Conservation (phyloP, 2,888 invertebrate genomes). For the Macaria liturata region DNA sequence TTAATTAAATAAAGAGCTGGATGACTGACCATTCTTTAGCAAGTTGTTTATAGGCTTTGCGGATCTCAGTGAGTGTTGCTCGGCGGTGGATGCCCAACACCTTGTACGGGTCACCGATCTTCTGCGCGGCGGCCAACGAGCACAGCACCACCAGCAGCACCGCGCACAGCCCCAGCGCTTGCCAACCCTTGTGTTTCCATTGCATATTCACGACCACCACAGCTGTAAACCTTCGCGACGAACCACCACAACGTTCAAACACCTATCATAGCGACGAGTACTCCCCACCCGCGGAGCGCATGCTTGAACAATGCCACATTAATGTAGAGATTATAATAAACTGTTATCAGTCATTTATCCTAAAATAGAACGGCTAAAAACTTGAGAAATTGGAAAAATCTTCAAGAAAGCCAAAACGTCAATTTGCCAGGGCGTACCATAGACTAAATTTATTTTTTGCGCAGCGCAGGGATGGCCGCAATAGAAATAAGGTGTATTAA, state of each 20-base stretch:
- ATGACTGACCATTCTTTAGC: slow-evolving; percentile 93
- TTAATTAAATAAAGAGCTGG: no score
- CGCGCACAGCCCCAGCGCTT: slow-evolving; percentile 64
- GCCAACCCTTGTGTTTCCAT: slow-evolving; percentile 71
- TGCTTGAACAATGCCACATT: slow-evolving; percentile 45
- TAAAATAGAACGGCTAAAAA: slow-evolving; percentile 78
- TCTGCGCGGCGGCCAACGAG: slow-evolving; percentile 60
- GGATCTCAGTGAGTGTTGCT: slow-evolving; percentile 91
- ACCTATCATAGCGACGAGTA: slow-evolving; percentile 31
- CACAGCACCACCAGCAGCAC: slow-evolving; percentile 51
- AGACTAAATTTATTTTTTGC: slow-evolving; percentile 41
- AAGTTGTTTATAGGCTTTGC: slow-evolving; percentile 94
- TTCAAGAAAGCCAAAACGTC: slow-evolving; percentile 64
- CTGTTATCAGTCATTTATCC: slow-evolving; percentile 75
- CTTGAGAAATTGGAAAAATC: slow-evolving; percentile 63
- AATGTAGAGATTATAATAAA: slow-evolving; percentile 53
- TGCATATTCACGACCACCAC: slow-evolving; percentile 65
- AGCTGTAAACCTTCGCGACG: slow-evolving; percentile 24
- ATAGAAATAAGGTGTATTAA: no score
- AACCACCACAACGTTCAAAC: slow-evolving; percentile 29
- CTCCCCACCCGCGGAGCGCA: slow-evolving; percentile 42
- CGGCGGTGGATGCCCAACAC: slow-evolving; percentile 90
- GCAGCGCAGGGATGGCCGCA: neutral
- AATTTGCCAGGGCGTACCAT: slow-evolving; percentile 47
- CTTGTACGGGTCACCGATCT: slow-evolving; percentile 91